These are phyloP conservation scores for Myanophis thanlyinensis DNA, from an alignment of 2,113 vertebrate species.

Conservation along the genomic window DNA sequence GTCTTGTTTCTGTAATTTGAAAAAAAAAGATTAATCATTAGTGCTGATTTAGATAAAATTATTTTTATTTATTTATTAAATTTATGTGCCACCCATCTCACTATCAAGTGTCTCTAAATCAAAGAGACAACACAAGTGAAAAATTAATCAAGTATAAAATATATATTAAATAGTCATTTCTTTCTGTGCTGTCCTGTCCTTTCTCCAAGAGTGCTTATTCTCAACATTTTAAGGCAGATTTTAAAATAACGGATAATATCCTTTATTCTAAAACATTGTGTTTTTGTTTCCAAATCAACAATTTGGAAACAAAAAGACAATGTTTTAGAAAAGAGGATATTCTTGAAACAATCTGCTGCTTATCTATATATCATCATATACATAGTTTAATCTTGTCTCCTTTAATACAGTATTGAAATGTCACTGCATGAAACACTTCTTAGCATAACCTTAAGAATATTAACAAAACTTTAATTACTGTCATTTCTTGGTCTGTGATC, in stretches of 20 bases:
- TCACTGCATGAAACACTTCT: background rate
- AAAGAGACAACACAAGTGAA: background rate
- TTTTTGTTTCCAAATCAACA: too few relatives aligned
- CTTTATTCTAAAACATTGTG: too few relatives aligned
- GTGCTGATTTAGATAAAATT: background rate
- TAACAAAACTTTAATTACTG: background rate
- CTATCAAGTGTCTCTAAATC: background rate
- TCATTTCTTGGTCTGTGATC: background rate
- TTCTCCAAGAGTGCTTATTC: background rate
- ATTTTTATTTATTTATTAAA: background rate
- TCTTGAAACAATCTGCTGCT: background rate
- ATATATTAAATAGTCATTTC: background rate
- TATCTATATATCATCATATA: background rate
- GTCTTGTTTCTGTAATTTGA: background rate
- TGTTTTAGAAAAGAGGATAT: background rate
- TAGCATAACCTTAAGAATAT: background rate
- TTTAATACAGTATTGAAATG: background rate
- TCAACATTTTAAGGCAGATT: background rate
- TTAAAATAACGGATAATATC: background rate
- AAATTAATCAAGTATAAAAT: background rate
- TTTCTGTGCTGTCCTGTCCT: background rate
- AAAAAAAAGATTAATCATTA: background rate
- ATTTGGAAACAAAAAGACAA: background rate
- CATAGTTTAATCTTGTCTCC: background rate
- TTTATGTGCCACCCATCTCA: background rate